Percentiles rank a stretch among this genome's conserved stretches.
Evolutionary conservation across 2,888 invertebrate species (phyloP).

Genomic region (Leptopilina myrica): DNA sequence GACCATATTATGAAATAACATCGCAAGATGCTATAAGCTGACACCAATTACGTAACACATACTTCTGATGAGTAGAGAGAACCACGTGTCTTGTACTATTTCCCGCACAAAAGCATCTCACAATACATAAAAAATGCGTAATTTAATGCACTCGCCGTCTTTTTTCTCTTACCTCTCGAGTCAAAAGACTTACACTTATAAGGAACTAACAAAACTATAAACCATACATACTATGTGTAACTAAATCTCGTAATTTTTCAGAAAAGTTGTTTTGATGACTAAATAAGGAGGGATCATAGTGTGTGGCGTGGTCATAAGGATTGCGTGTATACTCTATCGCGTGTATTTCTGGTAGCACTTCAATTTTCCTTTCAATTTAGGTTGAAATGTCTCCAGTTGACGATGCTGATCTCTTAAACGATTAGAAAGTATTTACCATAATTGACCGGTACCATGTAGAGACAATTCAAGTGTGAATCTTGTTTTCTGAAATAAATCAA

Average conservation of each 20-base stretch:
- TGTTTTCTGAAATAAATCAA: not conserved
- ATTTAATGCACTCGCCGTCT: conserved; percentile 23
- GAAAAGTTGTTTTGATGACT: conserved; percentile 20
- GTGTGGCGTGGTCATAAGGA: not conserved
- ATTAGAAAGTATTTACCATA: conserved; percentile 36
- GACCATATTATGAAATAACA: conserved; percentile 17
- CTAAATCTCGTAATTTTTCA: conserved; percentile 21
- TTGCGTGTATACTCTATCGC: not conserved
- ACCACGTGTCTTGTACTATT: conserved; percentile 18
- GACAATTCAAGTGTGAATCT: conserved; percentile 2
- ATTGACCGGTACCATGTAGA: conserved; percentile 25
- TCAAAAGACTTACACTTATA: not conserved
- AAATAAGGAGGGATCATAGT: conserved; percentile 10
- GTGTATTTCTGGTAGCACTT: not conserved
- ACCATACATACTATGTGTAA: conserved; percentile 10
- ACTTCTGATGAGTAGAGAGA: conserved; percentile 8
- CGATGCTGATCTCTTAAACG: conserved; percentile 9
- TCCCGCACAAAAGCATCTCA: conserved; percentile 5
- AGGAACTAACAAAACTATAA: conserved; percentile 1
- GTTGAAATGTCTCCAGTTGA: conserved; percentile 25
- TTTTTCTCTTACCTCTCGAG: not conserved
- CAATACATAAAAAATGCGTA: conserved; percentile 1
- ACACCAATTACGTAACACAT: conserved; percentile 16
- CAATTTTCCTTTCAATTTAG: conserved; percentile 27
- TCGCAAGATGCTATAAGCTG: conserved; percentile 14